Conservation (phyloP, 1,140 invertebrate species). For the Tenebrio molitor region DNA sequence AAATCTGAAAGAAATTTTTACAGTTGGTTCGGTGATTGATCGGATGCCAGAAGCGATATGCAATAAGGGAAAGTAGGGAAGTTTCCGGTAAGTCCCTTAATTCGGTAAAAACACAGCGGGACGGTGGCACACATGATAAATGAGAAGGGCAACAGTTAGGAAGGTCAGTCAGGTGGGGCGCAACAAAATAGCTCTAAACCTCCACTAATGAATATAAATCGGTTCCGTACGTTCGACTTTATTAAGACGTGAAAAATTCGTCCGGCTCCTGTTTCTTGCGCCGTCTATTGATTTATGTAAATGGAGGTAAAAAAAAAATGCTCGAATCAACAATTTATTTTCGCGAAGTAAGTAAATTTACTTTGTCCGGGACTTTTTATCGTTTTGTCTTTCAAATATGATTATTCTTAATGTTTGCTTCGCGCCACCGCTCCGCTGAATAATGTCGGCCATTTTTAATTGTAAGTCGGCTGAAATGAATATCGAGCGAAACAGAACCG, state of each 20-base stretch:
- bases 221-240: slow-evolving; percentile 23
- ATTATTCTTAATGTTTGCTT: slow-evolving; percentile 28
- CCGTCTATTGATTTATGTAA: slow-evolving; percentile 26
- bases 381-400: neutral
- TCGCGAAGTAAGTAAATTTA: neutral
- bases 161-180: slow-evolving; percentile 37
- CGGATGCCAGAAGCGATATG: too few species aligned
- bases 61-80: neutral
- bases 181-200: slow-evolving; percentile 37
- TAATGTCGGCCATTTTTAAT: too few species aligned
- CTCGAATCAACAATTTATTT: slow-evolving; percentile 2
- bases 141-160: slow-evolving; percentile 13
- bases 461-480: too few species aligned
- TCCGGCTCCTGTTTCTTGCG: neutral
- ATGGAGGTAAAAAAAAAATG: neutral
- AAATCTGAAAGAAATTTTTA: too few species aligned
- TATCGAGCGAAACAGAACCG: neutral
- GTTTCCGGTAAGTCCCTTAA: neutral
- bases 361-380: neutral
- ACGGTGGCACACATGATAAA: slow-evolving; percentile 27
- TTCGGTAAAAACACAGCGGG: neutral
- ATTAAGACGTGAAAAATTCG: slow-evolving; percentile 42
- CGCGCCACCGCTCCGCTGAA: too few species aligned
- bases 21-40: too few species aligned
- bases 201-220: slow-evolving; percentile 48